Conservation (phyloP, 2,113 vertebrate species). For the Scophthalmus maximus region DNA sequence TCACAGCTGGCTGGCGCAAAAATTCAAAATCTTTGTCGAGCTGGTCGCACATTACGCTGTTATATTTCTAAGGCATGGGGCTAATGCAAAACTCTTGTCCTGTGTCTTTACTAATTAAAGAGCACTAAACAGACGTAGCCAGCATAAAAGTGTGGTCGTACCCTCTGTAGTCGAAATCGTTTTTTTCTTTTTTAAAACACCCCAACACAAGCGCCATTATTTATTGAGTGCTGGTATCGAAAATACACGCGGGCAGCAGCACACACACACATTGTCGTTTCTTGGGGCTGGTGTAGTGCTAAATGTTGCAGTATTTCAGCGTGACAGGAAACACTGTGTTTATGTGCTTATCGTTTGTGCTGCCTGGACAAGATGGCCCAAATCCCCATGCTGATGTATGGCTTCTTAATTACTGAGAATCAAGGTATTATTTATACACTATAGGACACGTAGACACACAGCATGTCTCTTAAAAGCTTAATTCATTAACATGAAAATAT, state of each 20-base stretch:
- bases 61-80: conserved; percentile 21
- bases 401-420: conserved; percentile 61
- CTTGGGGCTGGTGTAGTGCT: conserved; percentile 48
- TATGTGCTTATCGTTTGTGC: conserved; percentile 55
- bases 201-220: conserved; percentile 34
- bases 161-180: conserved; percentile 1
- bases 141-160: neutral
- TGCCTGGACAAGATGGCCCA: conserved; percentile 36
- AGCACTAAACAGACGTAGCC: neutral
- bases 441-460: conserved; percentile 9
- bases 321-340: conserved; percentile 61
- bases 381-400: conserved; percentile 62
- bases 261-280: conserved; percentile 40
- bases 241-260: conserved; percentile 36
- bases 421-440: neutral
- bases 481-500: neutral
- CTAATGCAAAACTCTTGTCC: conserved; percentile 6
- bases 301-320: conserved; percentile 70
- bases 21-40: conserved; percentile 15
- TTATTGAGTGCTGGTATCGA: conserved; percentile 29
- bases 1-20: conserved; percentile 13
- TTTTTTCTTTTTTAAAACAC: too few relatives aligned
- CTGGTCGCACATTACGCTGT: neutral
- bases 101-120: conserved; percentile 35
- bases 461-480: neutral